A percentile compares a stretch with the other conserved stretches of the same genome.
Evolutionary conservation across 2,888 invertebrate genomes (phyloP).

Genomic region (Diadegma fenestrale): DNA sequence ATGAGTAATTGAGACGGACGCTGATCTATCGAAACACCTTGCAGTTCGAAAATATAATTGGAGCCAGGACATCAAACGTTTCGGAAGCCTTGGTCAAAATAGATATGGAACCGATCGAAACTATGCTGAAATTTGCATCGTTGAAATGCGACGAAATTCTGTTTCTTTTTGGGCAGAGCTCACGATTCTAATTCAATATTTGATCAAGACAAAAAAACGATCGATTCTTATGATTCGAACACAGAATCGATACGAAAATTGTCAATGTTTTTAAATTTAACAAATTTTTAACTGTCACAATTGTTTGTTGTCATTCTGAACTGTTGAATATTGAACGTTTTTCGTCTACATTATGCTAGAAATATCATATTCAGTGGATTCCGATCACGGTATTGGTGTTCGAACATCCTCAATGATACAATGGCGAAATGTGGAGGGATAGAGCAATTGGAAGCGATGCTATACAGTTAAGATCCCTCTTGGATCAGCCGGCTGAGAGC

Average conservation of each 20-base stretch:
- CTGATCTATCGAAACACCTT: background rate
- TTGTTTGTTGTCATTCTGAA: background rate
- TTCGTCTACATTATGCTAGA: background rate
- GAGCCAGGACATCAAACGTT: background rate
- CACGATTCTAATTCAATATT: too few species aligned
- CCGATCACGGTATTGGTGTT: background rate
- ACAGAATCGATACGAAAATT: too few species aligned
- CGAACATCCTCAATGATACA: background rate
- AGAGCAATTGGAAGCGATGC: background rate
- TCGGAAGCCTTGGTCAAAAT: background rate
- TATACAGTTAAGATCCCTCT: slow-evolving; percentile 1
- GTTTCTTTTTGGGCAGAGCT: too few species aligned
- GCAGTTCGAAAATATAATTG: background rate
- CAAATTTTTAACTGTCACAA: too few species aligned
- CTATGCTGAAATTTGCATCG: too few species aligned
- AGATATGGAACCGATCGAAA: background rate
- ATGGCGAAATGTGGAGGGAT: background rate
- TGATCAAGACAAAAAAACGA: too few species aligned
- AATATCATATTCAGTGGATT: background rate
- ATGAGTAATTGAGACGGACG: background rate
- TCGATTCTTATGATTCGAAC: too few species aligned
- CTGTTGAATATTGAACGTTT: background rate
- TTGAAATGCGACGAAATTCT: too few species aligned
- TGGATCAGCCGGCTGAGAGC: background rate
- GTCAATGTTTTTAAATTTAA: too few species aligned